These are phyloP conservation scores for Limnothrissa miodon DNA, from an alignment of 2,113 vertebrate genomes.

Conservation along the genomic window DNA sequence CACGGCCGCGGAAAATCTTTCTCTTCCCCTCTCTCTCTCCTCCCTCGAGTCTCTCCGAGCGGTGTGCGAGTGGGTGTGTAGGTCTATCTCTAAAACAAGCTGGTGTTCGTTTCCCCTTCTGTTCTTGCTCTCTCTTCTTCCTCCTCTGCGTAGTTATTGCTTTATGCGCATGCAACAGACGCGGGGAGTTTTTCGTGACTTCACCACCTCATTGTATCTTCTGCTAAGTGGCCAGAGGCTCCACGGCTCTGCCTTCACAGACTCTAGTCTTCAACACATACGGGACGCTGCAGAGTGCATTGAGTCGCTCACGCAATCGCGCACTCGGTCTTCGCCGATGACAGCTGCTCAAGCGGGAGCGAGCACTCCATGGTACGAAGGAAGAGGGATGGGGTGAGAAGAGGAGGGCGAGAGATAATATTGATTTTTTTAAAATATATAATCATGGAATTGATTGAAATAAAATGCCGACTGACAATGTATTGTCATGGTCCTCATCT, in stretches of 20 bases:
- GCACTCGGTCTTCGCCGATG: slow-evolving; percentile 10
- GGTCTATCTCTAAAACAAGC: slow-evolving; percentile 2
- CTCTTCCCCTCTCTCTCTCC: neutral
- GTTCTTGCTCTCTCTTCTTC: neutral
- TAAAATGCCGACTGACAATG: neutral
- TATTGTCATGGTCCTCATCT: neutral
- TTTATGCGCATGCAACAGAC: neutral
- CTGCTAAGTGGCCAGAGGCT: slow-evolving; percentile 64
- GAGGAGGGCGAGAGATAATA: neutral
- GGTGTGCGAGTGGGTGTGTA: neutral
- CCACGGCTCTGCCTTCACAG: slow-evolving; percentile 36
- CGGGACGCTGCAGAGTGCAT: slow-evolving; percentile 10
- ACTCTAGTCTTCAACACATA: neutral
- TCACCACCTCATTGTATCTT: slow-evolving; percentile 62
- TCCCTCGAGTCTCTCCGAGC: slow-evolving; percentile 13
- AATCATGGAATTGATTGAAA: slow-evolving; percentile 4
- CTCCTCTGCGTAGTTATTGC: neutral
- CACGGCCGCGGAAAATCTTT: slow-evolving; percentile 33
- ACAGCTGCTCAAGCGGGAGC: slow-evolving; percentile 25
- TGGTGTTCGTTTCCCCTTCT: neutral
- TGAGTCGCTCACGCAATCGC: neutral
- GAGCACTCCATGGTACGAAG: slow-evolving; percentile 12
- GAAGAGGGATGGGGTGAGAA: neutral
- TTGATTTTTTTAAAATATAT: slow-evolving; percentile 3
- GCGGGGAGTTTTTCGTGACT: slow-evolving; percentile 16